Conservation (phyloP, 2,797 vertebrate genomes). For the Paramormyrops hopkinsi region DNA sequence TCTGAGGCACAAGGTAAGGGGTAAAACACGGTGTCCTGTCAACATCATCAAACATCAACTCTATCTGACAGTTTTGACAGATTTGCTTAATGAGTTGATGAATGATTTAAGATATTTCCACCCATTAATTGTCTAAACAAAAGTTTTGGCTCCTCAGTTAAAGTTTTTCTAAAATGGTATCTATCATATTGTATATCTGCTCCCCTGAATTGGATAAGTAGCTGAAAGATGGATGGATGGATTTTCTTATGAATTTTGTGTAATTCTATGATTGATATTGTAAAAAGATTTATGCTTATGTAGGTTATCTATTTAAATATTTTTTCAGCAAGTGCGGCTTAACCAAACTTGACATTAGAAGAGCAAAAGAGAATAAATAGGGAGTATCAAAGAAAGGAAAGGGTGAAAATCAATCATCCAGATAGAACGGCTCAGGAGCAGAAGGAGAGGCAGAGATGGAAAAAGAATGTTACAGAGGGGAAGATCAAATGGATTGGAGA, state of each 20-base stretch:
- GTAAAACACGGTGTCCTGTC: background rate
- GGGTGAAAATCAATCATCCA: slow-evolving; percentile 9
- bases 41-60: background rate
- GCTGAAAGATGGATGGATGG: background rate
- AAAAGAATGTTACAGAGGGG: slow-evolving; percentile 1
- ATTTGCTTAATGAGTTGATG: background rate
- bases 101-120: background rate
- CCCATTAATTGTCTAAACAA: background rate
- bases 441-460: background rate
- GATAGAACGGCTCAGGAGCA: background rate
- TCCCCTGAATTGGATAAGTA: background rate
- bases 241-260: background rate
- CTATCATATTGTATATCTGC: background rate
- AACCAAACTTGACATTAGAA: slow-evolving; percentile 1
- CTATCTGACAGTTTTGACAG: background rate
- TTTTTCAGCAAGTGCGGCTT: background rate
- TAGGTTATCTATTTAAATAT: background rate
- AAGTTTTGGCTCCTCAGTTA: background rate
- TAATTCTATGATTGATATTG: background rate
- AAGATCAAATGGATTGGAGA: slow-evolving; percentile 4
- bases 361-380: slow-evolving; percentile 4
- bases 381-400: background rate
- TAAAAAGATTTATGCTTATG: slow-evolving; percentile 5
- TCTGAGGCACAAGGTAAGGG: background rate
- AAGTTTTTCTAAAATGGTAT: background rate